Base-by-base conservation (phyloP, 2,113 vertebrate genomes). In the Sebastes fasciatus region DNA sequence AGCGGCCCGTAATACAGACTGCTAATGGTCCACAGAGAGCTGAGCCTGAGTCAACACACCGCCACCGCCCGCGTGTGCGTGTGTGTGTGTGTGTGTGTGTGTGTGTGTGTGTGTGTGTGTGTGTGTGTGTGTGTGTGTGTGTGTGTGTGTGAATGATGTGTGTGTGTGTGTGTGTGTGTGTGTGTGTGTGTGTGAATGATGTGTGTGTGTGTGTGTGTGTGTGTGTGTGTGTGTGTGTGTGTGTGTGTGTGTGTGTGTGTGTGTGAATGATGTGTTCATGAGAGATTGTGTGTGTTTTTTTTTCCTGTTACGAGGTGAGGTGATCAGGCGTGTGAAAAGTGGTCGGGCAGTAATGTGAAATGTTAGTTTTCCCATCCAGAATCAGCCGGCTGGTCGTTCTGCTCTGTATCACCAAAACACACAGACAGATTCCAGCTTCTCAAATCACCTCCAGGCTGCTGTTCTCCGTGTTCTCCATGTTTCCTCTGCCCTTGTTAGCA, bases 21-120 rank as follows among this genome's bases (percentile, higher is more conserved):
- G 84, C 52, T 88, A 90, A 89, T 83, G 90, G 87, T 89, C 92
- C 87, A 23, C 86, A 69, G 87, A 87, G 89, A 89, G 78, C 55
- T 2, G 58, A 1, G 86, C 75, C 82, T 89, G 87, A 46, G 88
- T 91, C 91, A 91, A 93, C 86, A 92, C 51, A 1, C 42, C 4
- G 10, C 8, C n/a, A 8, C 8, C 3, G 40, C 40, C 52, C 60
- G 74, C 63, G 57, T 52, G 64, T 68, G 83, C 51, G 61, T 55
- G 57, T 51, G 73, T 54, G 74, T 77, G 79, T 4, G 77, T 14
- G 72, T 46, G 74, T 60, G 63, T 51, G 82, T n/a, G 72, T 66
- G 77, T 58, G 73, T 67, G 67, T 49, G 80, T 16, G 21, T 54
- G 34, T 57, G 52, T 57, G 66, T 34, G 65, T 46, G 43, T 66